These are phyloP conservation scores for Neocrepidodera transversa DNA, from an alignment of 2,888 invertebrate species.

Conservation along the genomic window DNA sequence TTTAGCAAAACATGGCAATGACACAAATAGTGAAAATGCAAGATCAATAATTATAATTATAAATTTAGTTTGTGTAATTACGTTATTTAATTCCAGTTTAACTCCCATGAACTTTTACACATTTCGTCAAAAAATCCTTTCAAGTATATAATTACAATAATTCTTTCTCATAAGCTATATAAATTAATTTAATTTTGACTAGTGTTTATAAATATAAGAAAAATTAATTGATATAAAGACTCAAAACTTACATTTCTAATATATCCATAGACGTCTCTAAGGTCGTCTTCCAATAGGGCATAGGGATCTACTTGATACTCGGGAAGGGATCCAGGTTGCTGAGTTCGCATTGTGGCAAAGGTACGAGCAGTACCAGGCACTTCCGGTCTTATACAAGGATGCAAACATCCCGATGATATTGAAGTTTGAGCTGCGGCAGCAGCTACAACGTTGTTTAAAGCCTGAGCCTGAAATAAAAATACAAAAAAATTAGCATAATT, in stretches of 20 bases:
- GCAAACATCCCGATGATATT: constrained; percentile 57
- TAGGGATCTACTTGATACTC: constrained; percentile 88
- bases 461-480: constrained; percentile 36
- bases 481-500: not conserved
- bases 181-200: no score
- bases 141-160: no score
- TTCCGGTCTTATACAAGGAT: constrained; percentile 56
- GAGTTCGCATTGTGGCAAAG: constrained; percentile 77
- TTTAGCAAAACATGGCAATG: constrained; percentile 7
- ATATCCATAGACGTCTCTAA: constrained; percentile 84
- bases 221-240: no score
- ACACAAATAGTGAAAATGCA: constrained; percentile 2
- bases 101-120: no score
- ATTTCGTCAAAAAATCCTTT: no score
- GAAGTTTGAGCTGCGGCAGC: constrained; percentile 33
- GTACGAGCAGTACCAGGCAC: constrained; percentile 62
- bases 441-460: constrained; percentile 31
- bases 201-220: no score
- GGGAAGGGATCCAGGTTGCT: constrained; percentile 80
- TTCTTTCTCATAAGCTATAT: no score
- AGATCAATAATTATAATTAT: not conserved
- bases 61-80: no score
- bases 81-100: no score
- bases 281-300: constrained; percentile 83
- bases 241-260: constrained; percentile 82